phyloP scores from a whole-genome alignment of 2,888 invertebrate species.

The Empis stercorea region DNA sequence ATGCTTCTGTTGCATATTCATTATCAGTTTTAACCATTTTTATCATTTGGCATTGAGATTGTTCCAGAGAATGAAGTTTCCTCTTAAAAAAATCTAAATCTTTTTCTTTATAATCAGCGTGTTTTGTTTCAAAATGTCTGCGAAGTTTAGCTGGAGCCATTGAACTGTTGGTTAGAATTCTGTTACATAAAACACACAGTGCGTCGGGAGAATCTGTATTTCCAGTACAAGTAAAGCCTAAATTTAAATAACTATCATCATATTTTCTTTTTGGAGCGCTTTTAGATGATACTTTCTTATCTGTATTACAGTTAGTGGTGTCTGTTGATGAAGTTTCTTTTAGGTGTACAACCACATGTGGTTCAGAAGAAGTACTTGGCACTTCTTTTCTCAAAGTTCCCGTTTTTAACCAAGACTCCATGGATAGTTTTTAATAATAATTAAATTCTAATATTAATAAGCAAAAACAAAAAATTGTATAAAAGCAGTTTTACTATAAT shows the following conservation, averaged over 20 bases:
- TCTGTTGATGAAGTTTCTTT: no score
- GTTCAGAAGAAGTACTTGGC: no score
- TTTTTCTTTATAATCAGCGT: conserved; percentile 4
- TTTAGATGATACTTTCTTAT: not conserved
- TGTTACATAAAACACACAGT: not conserved
- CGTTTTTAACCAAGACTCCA: no score
- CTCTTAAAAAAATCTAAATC: conserved; percentile 2
- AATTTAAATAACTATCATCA: not conserved
- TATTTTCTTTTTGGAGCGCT: not conserved
- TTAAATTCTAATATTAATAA: no score
- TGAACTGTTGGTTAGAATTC: conserved; percentile 2
- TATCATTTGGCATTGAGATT: conserved; percentile 1
- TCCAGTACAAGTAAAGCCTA: not conserved
- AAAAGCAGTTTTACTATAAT: no score
- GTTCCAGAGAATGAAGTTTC: not conserved
- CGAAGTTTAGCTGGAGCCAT: conserved; percentile 5
- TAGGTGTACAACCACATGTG: no score
- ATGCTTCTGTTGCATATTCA: conserved; percentile 2
- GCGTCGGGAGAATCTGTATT: not conserved
- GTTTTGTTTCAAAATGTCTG: conserved; percentile 4
- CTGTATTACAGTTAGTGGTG: not conserved
- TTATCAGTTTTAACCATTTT: conserved; percentile 2
- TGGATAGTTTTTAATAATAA: no score
- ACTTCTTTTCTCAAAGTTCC: no score
- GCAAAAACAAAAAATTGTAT: no score